Percentiles rank a stretch among this genome's conserved stretches.
These are phyloP conservation scores for Xyrichtys novacula DNA, from an alignment of 2,797 vertebrate genomes.

Conservation along the genomic window DNA sequence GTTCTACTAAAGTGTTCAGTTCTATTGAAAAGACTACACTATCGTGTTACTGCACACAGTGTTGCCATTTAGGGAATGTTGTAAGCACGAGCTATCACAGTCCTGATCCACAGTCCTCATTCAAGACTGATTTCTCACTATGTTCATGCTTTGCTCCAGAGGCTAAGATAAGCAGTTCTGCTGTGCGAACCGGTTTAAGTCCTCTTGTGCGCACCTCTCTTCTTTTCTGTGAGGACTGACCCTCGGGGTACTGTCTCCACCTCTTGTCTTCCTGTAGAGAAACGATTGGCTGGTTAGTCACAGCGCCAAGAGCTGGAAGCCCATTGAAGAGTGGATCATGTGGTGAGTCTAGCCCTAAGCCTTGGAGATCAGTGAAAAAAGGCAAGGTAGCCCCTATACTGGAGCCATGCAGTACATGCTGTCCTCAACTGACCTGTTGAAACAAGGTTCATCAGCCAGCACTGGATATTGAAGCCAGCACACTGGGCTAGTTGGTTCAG, in stretches of 20 bases:
- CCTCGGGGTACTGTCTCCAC: conserved; percentile 46
- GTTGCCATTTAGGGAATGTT: neutral
- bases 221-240: conserved; percentile 37
- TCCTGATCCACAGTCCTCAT: conserved; percentile 32
- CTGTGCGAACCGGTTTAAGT: conserved; percentile 40
- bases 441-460: neutral
- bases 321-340: conserved; percentile 13
- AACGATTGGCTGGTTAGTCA: conserved; percentile 52
- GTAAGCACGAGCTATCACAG: conserved; percentile 13
- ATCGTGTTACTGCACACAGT: neutral
- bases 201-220: neutral
- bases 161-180: conserved; percentile 43
- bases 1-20: too few species aligned
- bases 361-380: conserved; percentile 28
- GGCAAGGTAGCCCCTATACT: neutral
- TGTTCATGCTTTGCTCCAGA: conserved; percentile 40
- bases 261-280: conserved; percentile 36
- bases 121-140: conserved; percentile 45
- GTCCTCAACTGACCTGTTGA: conserved; percentile 3
- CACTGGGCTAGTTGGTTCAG: too few species aligned
- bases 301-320: conserved; percentile 20
- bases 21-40: neutral
- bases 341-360: conserved; percentile 1
- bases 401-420: conserved; percentile 7
- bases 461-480: neutral